A percentile compares a stretch with the other conserved stretches of the same genome.
These are phyloP conservation scores for Panagrolaimus sp. DNA, from an alignment of 1,140 invertebrate species.

Conservation along the genomic window DNA sequence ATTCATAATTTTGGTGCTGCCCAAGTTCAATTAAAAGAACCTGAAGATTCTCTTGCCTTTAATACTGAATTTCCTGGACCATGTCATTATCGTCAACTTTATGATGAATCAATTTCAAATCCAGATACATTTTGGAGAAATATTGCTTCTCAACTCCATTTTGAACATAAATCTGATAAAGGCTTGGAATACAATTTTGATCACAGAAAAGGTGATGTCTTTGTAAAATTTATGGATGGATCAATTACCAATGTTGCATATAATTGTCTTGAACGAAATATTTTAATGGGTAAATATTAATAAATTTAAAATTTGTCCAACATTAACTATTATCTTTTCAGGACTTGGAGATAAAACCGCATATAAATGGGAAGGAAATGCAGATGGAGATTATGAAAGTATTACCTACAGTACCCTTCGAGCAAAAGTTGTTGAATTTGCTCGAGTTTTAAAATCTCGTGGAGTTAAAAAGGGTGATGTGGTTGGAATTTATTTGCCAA, in stretches of 20 bases:
- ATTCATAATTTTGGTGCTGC: not conserved
- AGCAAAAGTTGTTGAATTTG: constrained; percentile 81
- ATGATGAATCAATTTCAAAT: constrained; percentile 37
- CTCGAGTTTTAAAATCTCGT: constrained; percentile 80
- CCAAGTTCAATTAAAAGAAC: not conserved
- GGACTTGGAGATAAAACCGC: constrained; percentile 80
- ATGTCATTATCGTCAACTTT: constrained; percentile 39
- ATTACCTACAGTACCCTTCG: constrained; percentile 83
- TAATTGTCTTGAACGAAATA: constrained; percentile 83
- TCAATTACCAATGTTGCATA: constrained; percentile 90
- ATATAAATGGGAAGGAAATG: constrained; percentile 72
- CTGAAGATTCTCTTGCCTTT: constrained; percentile 3
- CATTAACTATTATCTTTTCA: constrained; percentile 20
- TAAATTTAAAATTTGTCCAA: not conserved
- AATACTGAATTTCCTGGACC: not conserved
- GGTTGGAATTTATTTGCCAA: constrained; percentile 94
- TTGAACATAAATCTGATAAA: constrained; percentile 32
- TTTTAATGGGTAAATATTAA: constrained; percentile 66
- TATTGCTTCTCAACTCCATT: constrained; percentile 28
- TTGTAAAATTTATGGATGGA: constrained; percentile 86
- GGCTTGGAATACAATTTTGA: constrained; percentile 78
- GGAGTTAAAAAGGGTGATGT: constrained; percentile 78
- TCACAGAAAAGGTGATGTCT: constrained; percentile 76
- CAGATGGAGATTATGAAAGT: constrained; percentile 61
- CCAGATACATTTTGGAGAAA: constrained; percentile 42